Percentiles rank a stretch among this genome's conserved stretches.
phyloP scores from a whole-genome alignment of 2,797 vertebrate genomes.

The Sebastes iracundus region DNA sequence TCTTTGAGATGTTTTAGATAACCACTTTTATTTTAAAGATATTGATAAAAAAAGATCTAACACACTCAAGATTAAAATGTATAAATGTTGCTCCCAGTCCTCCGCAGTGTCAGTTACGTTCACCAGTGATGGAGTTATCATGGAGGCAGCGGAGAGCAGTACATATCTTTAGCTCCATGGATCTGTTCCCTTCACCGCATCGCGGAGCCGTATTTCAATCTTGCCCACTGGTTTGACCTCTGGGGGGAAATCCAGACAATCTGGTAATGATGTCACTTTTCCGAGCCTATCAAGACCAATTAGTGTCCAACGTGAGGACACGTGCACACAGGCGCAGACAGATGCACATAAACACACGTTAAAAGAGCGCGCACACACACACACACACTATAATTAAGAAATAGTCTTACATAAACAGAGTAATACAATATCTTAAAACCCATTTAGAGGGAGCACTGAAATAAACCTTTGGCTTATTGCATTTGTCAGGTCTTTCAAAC shows the following conservation, averaged over 20 bases:
- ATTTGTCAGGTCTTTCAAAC: conserved; percentile 73
- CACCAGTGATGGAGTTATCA: conserved; percentile 31
- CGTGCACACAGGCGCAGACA: conserved; percentile 51
- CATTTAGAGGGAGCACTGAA: conserved; percentile 71
- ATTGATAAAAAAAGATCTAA: neutral
- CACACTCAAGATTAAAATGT: conserved; percentile 29
- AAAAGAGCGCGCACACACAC: neutral
- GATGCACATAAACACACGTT: conserved; percentile 35
- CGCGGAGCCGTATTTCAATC: conserved; percentile 20
- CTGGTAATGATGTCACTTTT: conserved; percentile 81
- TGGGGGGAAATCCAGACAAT: conserved; percentile 68
- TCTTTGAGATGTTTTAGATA: conserved; percentile 36
- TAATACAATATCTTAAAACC: conserved; percentile 80
- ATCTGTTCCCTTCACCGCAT: conserved; percentile 41
- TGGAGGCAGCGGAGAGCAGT: neutral
- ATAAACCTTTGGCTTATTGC: conserved; percentile 74
- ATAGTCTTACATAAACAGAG: conserved; percentile 78
- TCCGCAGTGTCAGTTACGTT: conserved; percentile 23
- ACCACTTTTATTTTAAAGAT: neutral
- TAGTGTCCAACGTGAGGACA: conserved; percentile 62
- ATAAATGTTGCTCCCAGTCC: conserved; percentile 5
- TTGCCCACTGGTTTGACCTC: conserved; percentile 69
- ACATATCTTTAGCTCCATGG: neutral
- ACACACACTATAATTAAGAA: conserved; percentile 71
- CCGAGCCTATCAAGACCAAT: conserved; percentile 79